These are phyloP conservation scores for Vulpes lagopus DNA, from an alignment of 2,113 vertebrate genomes.

Conservation along the genomic window DNA sequence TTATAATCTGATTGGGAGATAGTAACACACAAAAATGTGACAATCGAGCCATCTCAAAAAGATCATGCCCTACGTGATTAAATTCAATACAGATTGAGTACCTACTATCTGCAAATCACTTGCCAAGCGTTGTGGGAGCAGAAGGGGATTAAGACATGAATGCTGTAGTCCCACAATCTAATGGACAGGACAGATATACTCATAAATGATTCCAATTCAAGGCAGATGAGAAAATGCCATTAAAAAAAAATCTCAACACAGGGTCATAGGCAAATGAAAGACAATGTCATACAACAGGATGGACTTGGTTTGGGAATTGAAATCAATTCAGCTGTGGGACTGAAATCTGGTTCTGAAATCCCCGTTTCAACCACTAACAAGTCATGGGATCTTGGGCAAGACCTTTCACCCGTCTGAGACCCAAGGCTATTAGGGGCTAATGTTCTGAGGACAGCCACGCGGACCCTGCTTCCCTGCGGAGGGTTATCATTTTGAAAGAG, in stretches of 20 bases:
- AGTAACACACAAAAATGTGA: not conserved
- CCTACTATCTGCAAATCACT: not conserved
- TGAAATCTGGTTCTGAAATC: constrained; percentile 10
- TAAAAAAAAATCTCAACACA: not conserved
- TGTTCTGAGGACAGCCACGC: not conserved
- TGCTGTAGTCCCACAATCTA: not conserved
- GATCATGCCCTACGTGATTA: not conserved
- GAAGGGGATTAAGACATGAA: not conserved
- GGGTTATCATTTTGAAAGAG: not conserved
- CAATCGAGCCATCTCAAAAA: not conserved
- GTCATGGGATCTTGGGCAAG: not conserved
- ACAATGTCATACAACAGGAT: not conserved
- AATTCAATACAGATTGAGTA: not conserved
- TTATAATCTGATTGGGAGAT: constrained; percentile 19
- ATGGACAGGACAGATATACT: not conserved
- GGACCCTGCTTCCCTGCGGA: not conserved
- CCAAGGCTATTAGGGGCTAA: not conserved
- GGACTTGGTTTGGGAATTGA: not conserved
- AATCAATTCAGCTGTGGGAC: not conserved
- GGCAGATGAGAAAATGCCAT: not conserved
- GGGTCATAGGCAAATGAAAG: not conserved
- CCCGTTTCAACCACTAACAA: not conserved
- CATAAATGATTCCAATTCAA: constrained; percentile 5
- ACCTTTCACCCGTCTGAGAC: not conserved
- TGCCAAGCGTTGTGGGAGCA: not conserved